Base-by-base conservation (phyloP, 2,113 vertebrate species). In the Spea multiplicata region DNA sequence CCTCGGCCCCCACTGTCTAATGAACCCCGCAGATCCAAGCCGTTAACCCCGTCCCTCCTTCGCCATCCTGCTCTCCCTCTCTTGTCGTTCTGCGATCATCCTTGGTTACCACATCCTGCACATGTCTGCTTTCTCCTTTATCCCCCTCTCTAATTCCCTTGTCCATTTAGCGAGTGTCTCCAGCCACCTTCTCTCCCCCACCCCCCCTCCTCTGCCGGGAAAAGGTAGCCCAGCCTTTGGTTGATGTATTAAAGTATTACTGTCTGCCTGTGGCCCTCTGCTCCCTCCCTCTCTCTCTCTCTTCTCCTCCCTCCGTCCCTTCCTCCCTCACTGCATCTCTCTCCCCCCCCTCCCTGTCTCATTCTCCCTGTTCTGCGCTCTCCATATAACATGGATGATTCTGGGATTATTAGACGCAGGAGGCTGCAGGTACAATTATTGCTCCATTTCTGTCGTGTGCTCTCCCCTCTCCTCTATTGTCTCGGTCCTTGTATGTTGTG, bases 341-440 rank as follows among this genome's bases (percentile, higher is more conserved):
- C 8, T 77, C 67, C 71, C 17, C 30, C 73, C 65, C 76, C 76
- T 71, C 76, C 76, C 69, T 72, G 68, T 66, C 59, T 78, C 69
- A 78, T 72, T 72, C 76, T 78, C 68, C 62, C 68, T 78, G 76
- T 71, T 78, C 76, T 61, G 68, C 69, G 64, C 76, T 78, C 68
- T 46, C 69, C 61, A 78, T 66, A 72, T 71, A 69, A 78, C 76
- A 78, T 78, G 76, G 76, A 78, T 78, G 76, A 78, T 72, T 78
- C 76, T 53, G 76, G 59, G 57, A 78, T 78, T 62, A 78, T 78
- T 48, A 78, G 76, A 55, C 77, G 77, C 62, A 79, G 77, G 70
- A 66, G 77, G 70, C 70, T 79, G 77, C 77, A 79, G 77, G 77
- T 79, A 79, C 12, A 17, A 44, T 44, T 0, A 17, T 64, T 44